Base-by-base conservation (phyloP, 1,140 invertebrate genomes). In the Nautilus pompilius region DNA sequence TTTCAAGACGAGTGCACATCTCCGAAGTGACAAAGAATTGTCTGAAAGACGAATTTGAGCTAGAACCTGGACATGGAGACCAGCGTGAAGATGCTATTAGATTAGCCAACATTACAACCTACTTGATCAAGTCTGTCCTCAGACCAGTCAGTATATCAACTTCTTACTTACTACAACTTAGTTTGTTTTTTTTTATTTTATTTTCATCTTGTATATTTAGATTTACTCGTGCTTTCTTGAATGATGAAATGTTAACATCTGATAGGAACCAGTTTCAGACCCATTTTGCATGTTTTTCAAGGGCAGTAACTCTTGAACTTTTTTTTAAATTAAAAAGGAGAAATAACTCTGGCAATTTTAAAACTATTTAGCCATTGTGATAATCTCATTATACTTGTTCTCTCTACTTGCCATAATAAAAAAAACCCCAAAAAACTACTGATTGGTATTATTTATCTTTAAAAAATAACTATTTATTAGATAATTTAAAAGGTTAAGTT, bases 21-120 rank as follows among this genome's bases (percentile, higher is more conserved):
- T 76, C 74, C 2, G 59, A 74, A 49, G 46, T 56, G 13, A 76
- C 74, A 0, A 66, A 55, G 28, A 29, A 28, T 1, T 68, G 57
- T 33, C 64, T 76, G 29, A 64, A 65, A 34, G 71, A 59, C 8
- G 71, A 73, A 60, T 74, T 76, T 58, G 71, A 73, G 20, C 62
- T 76, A 53, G 74, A 76, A 36, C 62, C 65, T 0, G 74, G 72
- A 0, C 51, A 69, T 15, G 74, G 74, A 0, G 66, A 56, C 0
- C 59, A 82, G 93, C 92, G 69, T 87, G 93, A 73, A 0, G 94
- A 95, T 74, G 88, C 90, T 66, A 84, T 98, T 33, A 85, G 91
- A 48, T 89, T 92, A 70, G 91, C 93, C 22, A 91, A 91, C 46
- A 87, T 96, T 66, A 91, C 92, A 80, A 96, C 94, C 0, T 96